Conservation (phyloP, 2,113 vertebrate genomes). For the Trogon surrucura region DNA sequence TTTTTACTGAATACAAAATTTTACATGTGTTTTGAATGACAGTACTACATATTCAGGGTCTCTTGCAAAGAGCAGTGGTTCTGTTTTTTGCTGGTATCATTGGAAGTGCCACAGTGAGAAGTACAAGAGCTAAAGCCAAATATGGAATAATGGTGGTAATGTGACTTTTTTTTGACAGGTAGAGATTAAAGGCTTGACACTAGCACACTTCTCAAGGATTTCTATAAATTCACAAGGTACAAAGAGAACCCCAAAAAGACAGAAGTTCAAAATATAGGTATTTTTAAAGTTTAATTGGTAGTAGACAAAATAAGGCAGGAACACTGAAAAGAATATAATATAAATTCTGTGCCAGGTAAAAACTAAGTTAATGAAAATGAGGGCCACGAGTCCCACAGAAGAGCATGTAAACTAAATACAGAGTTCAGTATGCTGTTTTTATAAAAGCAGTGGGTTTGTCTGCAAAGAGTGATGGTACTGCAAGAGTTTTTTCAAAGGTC, state of each 20-base stretch:
- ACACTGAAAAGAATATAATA: neutral
- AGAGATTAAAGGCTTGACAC: neutral
- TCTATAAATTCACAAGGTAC: neutral
- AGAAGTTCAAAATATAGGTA: neutral
- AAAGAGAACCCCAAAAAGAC: accelerated
- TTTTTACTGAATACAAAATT: neutral
- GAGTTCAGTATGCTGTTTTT: neutral
- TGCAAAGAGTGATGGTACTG: neutral
- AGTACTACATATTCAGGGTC: neutral
- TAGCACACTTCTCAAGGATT: neutral
- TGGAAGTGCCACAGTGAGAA: neutral
- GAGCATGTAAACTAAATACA: neutral
- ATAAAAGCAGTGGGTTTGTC: neutral
- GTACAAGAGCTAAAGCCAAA: neutral
- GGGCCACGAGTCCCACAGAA: neutral
- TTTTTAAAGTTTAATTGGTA: neutral
- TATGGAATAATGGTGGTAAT: neutral
- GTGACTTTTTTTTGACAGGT: neutral
- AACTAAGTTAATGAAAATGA: neutral
- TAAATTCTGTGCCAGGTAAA: neutral
- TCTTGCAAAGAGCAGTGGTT: neutral
- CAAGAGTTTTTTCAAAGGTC: neutral
- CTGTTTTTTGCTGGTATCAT: neutral
- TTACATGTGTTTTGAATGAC: neutral
- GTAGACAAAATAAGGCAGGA: neutral